A percentile compares a stretch with the other conserved stretches of the same genome.
phyloP scores from a whole-genome alignment of 92 coral and sea anemone species.

The Parazoanthus atlanticus region DNA sequence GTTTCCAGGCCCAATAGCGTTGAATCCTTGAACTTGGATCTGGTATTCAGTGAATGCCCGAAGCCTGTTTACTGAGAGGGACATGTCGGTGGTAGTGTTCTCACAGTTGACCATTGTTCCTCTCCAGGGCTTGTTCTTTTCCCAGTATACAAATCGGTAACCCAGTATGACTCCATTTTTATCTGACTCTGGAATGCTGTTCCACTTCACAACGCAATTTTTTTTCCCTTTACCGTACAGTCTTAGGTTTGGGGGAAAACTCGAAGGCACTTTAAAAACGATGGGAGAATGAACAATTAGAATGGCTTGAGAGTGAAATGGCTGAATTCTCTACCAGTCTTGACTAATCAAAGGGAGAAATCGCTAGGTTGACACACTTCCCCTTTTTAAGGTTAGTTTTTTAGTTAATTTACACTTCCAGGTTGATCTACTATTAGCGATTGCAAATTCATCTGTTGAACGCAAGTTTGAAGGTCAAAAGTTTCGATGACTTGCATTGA shows the following conservation, averaged over 20 bases:
- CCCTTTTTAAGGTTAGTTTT: no score
- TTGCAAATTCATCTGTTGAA: no score
- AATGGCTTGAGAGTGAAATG: neutral
- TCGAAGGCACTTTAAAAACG: constrained; percentile 11
- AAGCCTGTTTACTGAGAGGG: neutral
- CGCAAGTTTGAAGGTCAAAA: no score
- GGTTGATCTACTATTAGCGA: no score
- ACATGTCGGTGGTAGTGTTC: neutral
- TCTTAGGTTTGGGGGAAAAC: neutral
- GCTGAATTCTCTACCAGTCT: neutral
- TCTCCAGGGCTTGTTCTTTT: neutral
- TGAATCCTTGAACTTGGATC: constrained; percentile 29
- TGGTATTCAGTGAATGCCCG: constrained; percentile 31
- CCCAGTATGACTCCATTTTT: neutral
- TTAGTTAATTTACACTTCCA: no score
- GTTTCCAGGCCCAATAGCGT: constrained; percentile 22
- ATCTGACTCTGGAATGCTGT: neutral
- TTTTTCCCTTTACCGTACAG: neutral
- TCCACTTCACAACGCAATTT: neutral
- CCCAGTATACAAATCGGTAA: constrained; percentile 18
- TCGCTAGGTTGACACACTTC: no score
- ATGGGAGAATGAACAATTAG: neutral
- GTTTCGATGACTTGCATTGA: no score
- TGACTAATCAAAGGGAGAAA: no score
- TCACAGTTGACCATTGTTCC: neutral